Percentiles rank a stretch among this genome's conserved stretches.
Evolutionary conservation across 2,888 invertebrate genomes (phyloP).

Genomic region (Platerodrilus igneus): DNA sequence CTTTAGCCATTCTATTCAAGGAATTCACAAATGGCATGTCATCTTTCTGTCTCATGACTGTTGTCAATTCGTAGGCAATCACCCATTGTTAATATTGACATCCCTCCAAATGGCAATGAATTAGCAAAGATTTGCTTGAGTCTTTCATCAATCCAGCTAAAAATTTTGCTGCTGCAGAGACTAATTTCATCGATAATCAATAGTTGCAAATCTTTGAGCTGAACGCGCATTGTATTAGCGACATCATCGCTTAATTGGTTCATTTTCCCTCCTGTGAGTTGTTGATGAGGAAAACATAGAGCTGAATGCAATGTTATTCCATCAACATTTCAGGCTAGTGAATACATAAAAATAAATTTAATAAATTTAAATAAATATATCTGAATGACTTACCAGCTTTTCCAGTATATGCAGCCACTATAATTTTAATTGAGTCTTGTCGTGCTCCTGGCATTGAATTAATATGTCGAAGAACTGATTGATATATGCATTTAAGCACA

Average conservation of each 20-base stretch:
- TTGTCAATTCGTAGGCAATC: slow-evolving; percentile 6
- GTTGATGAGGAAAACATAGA: slow-evolving; percentile 2
- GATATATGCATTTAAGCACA: slow-evolving; percentile 2
- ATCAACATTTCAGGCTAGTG: neutral
- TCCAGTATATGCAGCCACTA: slow-evolving; percentile 1
- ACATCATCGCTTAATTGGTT: neutral
- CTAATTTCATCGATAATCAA: slow-evolving; percentile 9
- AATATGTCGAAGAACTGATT: neutral
- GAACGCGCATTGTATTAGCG: neutral
- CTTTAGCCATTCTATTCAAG: neutral
- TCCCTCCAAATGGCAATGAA: slow-evolving; percentile 1
- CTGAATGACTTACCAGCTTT: too few species aligned
- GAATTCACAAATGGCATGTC: slow-evolving; percentile 2
- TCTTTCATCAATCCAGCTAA: slow-evolving; percentile 1
- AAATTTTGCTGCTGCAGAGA: neutral
- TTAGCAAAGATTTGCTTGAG: slow-evolving; percentile 5
- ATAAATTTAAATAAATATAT: too few species aligned
- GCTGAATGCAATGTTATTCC: slow-evolving; percentile 6
- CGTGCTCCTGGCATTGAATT: neutral
- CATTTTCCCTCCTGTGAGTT: slow-evolving; percentile 4
- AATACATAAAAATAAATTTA: too few species aligned
- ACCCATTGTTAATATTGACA: slow-evolving; percentile 6
- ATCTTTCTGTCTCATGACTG: slow-evolving; percentile 9
- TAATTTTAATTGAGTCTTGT: neutral
- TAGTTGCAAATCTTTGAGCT: slow-evolving; percentile 8